Conservation (phyloP, 2,797 vertebrate genomes). For the Acipenser transmontanus region DNA sequence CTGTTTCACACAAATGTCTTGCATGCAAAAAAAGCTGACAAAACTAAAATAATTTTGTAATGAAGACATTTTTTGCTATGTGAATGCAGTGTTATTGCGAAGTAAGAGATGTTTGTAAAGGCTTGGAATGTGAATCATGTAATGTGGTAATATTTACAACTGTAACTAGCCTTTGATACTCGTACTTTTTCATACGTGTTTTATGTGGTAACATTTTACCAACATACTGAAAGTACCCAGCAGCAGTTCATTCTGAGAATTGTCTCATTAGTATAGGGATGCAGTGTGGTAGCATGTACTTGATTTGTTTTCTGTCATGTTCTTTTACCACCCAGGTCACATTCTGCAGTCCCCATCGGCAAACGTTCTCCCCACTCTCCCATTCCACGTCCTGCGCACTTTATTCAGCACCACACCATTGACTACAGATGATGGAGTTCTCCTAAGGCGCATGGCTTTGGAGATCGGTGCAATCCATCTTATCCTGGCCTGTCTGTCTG, state of each 20-base stretch:
- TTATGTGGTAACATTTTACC: too few relatives aligned
- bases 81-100: too few relatives aligned
- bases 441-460: conserved; percentile 89
- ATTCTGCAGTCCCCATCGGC: conserved; percentile 96
- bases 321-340: conserved; percentile 66
- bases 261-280: background rate
- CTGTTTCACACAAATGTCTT: background rate
- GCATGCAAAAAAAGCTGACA: background rate
- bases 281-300: background rate
- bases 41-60: background rate
- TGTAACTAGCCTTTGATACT: too few relatives aligned
- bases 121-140: too few relatives aligned
- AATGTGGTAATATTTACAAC: too few relatives aligned
- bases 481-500: conserved; percentile 91
- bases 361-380: conserved; percentile 89
- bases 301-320: background rate
- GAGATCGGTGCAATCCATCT: conserved; percentile 95
- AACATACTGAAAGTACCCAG: background rate
- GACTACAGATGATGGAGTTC: conserved; percentile 90
- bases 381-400: conserved; percentile 86
- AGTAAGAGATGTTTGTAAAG: too few relatives aligned
- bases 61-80: too few relatives aligned
- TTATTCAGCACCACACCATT: conserved; percentile 86
- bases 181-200: too few relatives aligned
- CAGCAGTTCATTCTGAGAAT: background rate